phyloP scores from a whole-genome alignment of 2,113 vertebrate species.

The Aplodontia rufa region DNA sequence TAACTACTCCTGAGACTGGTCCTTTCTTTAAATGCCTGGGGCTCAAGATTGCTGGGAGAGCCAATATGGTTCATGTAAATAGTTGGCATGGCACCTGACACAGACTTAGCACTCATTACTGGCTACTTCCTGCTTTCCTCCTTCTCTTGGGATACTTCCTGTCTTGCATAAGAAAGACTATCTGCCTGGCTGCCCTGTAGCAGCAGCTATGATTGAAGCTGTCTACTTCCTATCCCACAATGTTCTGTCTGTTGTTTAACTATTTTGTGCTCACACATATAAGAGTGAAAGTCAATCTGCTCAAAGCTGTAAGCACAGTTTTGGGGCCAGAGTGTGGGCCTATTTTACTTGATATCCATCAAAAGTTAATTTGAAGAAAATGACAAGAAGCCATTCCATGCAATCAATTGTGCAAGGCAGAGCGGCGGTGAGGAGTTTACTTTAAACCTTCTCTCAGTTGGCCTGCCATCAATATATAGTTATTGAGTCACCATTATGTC shows the following conservation, averaged over 20 bases:
- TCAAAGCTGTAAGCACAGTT: not conserved
- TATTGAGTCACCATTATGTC: not conserved
- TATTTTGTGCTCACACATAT: not conserved
- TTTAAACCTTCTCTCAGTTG: not conserved
- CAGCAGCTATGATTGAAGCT: not conserved
- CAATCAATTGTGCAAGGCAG: not conserved
- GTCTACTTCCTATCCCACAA: not conserved
- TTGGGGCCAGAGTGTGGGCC: not conserved
- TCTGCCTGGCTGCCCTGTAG: not conserved
- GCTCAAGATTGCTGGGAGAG: not conserved
- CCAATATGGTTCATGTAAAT: not conserved
- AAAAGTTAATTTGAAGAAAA: not conserved
- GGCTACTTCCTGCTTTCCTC: not conserved
- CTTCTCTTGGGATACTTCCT: slow-evolving; percentile 2
- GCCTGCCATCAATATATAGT: not conserved
- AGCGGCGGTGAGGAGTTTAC: not conserved
- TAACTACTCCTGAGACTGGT: not conserved
- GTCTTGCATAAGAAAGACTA: not conserved
- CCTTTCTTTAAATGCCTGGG: not conserved
- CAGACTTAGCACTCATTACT: not conserved
- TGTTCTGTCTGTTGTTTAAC: not conserved
- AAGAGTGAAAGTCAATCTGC: not conserved
- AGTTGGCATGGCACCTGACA: not conserved
- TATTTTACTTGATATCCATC: not conserved
- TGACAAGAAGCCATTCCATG: not conserved